phyloP scores from a whole-genome alignment of 1,140 invertebrate species.

The Bactericera cockerelli region DNA sequence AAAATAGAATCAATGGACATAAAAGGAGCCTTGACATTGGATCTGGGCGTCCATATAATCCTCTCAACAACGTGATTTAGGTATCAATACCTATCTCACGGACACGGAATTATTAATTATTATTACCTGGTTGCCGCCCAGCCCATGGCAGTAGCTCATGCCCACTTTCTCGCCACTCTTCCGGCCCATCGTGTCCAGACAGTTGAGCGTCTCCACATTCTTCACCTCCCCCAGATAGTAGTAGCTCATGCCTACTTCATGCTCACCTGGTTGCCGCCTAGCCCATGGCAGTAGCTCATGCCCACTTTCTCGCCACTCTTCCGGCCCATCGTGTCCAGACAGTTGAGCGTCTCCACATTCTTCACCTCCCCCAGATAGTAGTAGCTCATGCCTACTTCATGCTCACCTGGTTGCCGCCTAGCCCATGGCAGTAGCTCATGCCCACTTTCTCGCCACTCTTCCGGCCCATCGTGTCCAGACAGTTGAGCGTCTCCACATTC shows the following conservation, averaged over 20 bases:
- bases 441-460: slow-evolving; percentile 88
- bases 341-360: too few relatives aligned
- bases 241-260: slow-evolving; percentile 82
- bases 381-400: slow-evolving; percentile 84
- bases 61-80: too few relatives aligned
- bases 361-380: slow-evolving; percentile 96
- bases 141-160: slow-evolving; percentile 87
- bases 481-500: slow-evolving; percentile 74
- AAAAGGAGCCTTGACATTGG: too few relatives aligned
- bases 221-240: too few relatives aligned
- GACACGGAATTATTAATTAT: too few relatives aligned
- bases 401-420: slow-evolving; percentile 90
- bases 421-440: slow-evolving; percentile 87
- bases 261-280: slow-evolving; percentile 67
- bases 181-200: too few relatives aligned
- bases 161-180: slow-evolving; percentile 85
- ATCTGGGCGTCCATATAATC: too few relatives aligned
- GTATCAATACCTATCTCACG: too few relatives aligned
- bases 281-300: slow-evolving; percentile 52
- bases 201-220: slow-evolving; percentile 96
- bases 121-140: slow-evolving; percentile 90
- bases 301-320: background rate
- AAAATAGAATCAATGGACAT: too few relatives aligned
- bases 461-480: slow-evolving; percentile 88
- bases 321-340: too few relatives aligned